Evolutionary conservation across 1,140 invertebrate species (phyloP).

Genomic region (Drosophila malerkotliana): DNA sequence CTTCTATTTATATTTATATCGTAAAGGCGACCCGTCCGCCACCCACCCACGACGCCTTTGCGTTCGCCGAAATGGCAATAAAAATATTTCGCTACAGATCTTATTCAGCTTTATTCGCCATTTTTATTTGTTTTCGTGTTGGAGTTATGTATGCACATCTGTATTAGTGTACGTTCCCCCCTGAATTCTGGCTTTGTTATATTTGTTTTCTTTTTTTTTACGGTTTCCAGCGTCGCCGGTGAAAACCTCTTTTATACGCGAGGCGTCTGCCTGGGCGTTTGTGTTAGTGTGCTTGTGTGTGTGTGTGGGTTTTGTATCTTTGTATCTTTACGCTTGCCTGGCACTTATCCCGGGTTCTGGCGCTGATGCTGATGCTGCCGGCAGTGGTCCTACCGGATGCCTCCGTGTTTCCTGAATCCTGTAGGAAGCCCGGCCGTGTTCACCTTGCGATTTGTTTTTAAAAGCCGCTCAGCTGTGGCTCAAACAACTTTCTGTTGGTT

Average conservation of each 20-base stretch:
- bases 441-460: slow-evolving; percentile 80
- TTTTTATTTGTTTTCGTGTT: slow-evolving; percentile 77
- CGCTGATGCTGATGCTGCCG: slow-evolving; percentile 14
- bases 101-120: slow-evolving; percentile 82
- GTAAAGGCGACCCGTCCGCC: slow-evolving; percentile 39
- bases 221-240: slow-evolving; percentile 50
- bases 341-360: slow-evolving; percentile 49
- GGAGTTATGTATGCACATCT: slow-evolving; percentile 46
- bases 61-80: slow-evolving; percentile 75
- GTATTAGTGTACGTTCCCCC: slow-evolving; percentile 23
- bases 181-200: slow-evolving; percentile 46
- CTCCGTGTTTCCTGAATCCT: slow-evolving; percentile 19
- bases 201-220: slow-evolving; percentile 51
- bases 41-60: slow-evolving; percentile 40
- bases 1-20: slow-evolving; percentile 53
- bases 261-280: background rate
- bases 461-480: slow-evolving; percentile 82
- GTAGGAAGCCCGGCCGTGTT: slow-evolving; percentile 42
- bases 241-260: slow-evolving; percentile 66
- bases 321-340: slow-evolving; percentile 70
- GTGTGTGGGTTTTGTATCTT: slow-evolving; percentile 29
- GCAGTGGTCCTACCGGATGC: slow-evolving; percentile 18
- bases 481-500: slow-evolving; percentile 80
- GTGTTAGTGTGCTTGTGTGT: background rate
- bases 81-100: slow-evolving; percentile 82